Percentiles rank a stretch among this genome's conserved stretches.
Evolutionary conservation across 2,113 vertebrate genomes (phyloP).

Genomic region (Nanorana parkeri): DNA sequence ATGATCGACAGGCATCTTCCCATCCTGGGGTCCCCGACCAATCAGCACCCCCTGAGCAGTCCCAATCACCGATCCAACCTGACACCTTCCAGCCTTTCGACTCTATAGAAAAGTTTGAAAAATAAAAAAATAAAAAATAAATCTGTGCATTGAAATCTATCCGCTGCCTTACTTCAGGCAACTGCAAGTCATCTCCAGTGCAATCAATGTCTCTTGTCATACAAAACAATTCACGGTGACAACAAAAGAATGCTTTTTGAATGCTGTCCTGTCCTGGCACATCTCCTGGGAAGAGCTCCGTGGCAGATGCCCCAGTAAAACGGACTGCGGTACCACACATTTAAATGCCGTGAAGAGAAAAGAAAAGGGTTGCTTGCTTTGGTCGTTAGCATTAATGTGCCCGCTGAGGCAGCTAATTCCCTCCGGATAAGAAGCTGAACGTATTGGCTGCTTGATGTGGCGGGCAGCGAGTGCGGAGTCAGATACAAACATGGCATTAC

Average conservation of each 20-base stretch:
- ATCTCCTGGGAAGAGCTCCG: neutral
- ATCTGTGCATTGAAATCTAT: neutral
- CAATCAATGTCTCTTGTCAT: neutral
- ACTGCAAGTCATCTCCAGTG: neutral
- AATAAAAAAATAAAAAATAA: too few relatives aligned
- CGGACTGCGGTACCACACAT: neutral
- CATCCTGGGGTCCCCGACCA: too few relatives aligned
- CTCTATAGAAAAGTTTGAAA: too few relatives aligned
- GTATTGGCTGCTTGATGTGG: neutral
- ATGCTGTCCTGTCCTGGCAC: neutral
- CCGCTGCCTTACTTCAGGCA: neutral
- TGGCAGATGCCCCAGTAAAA: neutral
- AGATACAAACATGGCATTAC: too few relatives aligned
- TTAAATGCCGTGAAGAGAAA: neutral
- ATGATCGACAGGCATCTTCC: too few relatives aligned
- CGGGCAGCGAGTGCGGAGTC: neutral
- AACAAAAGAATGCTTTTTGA: neutral
- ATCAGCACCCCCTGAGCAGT: too few relatives aligned
- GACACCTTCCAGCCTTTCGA: too few relatives aligned
- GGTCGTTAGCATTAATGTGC: neutral
- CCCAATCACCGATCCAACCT: too few relatives aligned
- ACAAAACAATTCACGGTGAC: too few relatives aligned
- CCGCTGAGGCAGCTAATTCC: neutral
- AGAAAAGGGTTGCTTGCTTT: neutral
- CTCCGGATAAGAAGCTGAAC: neutral